Evolutionary conservation across 1,140 invertebrate species (phyloP), one percentile per base, ranked within the genome.

Genomic region (Drosophila parabipectinata): DNA sequence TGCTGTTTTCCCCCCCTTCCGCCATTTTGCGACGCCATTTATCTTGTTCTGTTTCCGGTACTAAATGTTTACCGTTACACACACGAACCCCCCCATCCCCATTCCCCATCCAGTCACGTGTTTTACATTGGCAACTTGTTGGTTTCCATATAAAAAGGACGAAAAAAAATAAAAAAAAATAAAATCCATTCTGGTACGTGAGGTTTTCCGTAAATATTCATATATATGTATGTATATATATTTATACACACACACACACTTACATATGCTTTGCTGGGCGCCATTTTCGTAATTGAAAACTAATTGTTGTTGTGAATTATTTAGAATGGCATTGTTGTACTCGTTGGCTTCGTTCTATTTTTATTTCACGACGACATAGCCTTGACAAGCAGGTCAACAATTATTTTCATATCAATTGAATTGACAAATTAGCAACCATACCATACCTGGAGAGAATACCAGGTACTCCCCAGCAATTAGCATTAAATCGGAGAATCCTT

Each of bases 101-200:
- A 12, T 9, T 12, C 48, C 32, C 34, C 39, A 3, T 7, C 48
- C 12, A 63, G 74, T 77, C 59, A 77, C 75, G 75, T 77, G 74
- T 78, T 72, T 54, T 21, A 32, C 48, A 69, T 45, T 10, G 37
- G 58, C 74, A 77, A 77, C 74, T 77, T 64, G 64, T 77, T 72
- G 66, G 47, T n/a, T 44, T 53, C 39, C 53, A 72, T 30, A 44
- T n/a, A n/a, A n/a, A n/a, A n/a, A n/a, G n/a, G n/a, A n/a, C n/a
- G n/a, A n/a, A n/a, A 15, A 45, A 28, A n/a, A 39, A 54, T 37
- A 2, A 10, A 37, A 10, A 37, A 37, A 37, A 37, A 37, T 37
- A 37, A 37, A 18, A 44, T 6, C 14, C 41, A 37, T 44, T 2
- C 41, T 6, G 39, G 12, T 41, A 44, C 14, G 41, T 8, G 41